Conservation (phyloP, 2,888 invertebrate species). For the Leucoptera coffeella region DNA sequence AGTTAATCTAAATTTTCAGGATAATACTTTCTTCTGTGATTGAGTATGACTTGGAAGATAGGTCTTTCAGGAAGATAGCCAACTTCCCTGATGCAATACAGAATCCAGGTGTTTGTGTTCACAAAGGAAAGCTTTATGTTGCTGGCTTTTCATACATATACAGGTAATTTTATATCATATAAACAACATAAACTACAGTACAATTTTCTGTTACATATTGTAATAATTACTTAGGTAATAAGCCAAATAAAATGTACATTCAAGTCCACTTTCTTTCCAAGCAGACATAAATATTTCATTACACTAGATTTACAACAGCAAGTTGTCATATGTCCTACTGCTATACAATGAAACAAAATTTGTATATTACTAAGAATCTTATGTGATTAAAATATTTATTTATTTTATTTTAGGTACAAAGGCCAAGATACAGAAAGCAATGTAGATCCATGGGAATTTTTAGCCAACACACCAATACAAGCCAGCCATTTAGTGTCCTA, state of each 20-base stretch:
- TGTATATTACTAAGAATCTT: too few relatives aligned
- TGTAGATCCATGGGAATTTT: conserved; percentile 18
- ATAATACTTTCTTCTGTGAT: conserved; percentile 21
- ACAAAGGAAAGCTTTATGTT: conserved; percentile 19
- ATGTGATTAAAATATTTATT: too few relatives aligned
- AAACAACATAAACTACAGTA: not conserved
- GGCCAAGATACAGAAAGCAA: conserved; percentile 8
- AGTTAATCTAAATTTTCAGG: too few relatives aligned
- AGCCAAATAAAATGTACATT: too few relatives aligned
- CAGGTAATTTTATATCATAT: conserved; percentile 9
- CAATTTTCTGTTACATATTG: too few relatives aligned
- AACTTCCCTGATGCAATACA: conserved; percentile 29
- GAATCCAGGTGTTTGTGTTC: conserved; percentile 23
- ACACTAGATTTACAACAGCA: too few relatives aligned
- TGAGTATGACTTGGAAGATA: conserved; percentile 22
- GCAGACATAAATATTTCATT: too few relatives aligned
- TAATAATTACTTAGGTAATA: too few relatives aligned
- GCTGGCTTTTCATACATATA: conserved; percentile 21
- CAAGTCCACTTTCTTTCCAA: too few relatives aligned
- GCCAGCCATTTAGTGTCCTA: conserved; percentile 20
- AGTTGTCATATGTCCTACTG: too few relatives aligned
- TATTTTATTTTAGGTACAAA: conserved; percentile 14
- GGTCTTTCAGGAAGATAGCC: conserved; percentile 18
- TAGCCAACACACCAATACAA: conserved; percentile 15
- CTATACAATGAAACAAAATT: too few relatives aligned